Evolutionary conservation across 2,888 invertebrate species (phyloP).

Genomic region (Stenchaetothrips biformis): DNA sequence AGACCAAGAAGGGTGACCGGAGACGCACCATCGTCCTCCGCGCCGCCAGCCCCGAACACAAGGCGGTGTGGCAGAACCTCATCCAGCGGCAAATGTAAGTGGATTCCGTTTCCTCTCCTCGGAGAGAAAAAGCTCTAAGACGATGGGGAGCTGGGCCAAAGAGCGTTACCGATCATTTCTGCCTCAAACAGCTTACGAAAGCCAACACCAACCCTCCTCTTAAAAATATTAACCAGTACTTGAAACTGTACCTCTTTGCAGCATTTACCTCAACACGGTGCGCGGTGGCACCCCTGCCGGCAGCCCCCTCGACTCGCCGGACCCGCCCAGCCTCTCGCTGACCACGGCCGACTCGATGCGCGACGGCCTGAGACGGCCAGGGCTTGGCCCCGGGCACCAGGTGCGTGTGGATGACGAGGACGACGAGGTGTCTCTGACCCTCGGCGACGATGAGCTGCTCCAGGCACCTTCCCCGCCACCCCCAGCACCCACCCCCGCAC

Average conservation of each 20-base stretch:
- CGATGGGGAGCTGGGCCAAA: too few relatives aligned
- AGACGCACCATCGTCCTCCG: slow-evolving; percentile 67
- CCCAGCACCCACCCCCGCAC: slow-evolving; percentile 30
- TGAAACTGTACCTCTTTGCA: slow-evolving; percentile 46
- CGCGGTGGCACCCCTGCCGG: slow-evolving; percentile 68
- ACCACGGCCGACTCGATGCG: slow-evolving; percentile 59
- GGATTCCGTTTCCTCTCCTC: not conserved
- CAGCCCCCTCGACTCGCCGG: slow-evolving; percentile 79
- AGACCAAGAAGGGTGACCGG: slow-evolving; percentile 51
- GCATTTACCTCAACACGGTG: slow-evolving; percentile 77
- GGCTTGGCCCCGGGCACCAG: slow-evolving; percentile 37
- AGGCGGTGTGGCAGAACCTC: slow-evolving; percentile 86
- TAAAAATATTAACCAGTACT: too few relatives aligned
- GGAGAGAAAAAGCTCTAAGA: too few relatives aligned
- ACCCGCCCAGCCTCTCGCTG: slow-evolving; percentile 49
- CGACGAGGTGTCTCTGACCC: not conserved
- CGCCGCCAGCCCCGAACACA: slow-evolving; percentile 76
- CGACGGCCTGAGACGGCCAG: slow-evolving; percentile 51
- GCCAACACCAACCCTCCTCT: too few relatives aligned
- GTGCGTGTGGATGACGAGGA: slow-evolving; percentile 46
- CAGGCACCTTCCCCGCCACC: slow-evolving; percentile 34
- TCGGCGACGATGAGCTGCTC: slow-evolving; percentile 42
- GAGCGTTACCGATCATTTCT: too few relatives aligned
- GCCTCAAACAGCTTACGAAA: too few relatives aligned
- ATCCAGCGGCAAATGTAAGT: slow-evolving; percentile 82